Percentiles rank a stretch among this genome's conserved stretches.
Evolutionary conservation across 2,888 invertebrate genomes (phyloP).

Genomic region (Sturmia bella): DNA sequence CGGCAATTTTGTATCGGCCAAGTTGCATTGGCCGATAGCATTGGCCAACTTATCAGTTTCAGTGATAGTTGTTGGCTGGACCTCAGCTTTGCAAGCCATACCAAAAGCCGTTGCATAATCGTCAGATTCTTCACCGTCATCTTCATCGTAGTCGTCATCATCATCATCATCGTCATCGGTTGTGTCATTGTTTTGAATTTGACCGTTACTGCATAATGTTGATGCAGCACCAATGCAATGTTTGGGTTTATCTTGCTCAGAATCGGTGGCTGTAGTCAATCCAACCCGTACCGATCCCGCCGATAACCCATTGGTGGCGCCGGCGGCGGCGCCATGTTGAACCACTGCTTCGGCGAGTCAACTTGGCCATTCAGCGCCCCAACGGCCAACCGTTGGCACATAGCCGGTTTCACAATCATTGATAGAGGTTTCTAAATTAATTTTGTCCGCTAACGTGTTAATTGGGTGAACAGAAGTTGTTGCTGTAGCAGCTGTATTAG

Average conservation of each 20-base stretch:
- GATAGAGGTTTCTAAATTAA: conserved; percentile 81
- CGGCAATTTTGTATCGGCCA: conserved; percentile 61
- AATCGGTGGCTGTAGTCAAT: conserved; percentile 79
- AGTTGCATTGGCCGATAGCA: conserved; percentile 42
- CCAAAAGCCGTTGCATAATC: conserved; percentile 52
- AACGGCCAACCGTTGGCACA: conserved; percentile 92
- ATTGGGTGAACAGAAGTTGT: conserved; percentile 74
- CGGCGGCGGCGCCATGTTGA: conserved; percentile 79
- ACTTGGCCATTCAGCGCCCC: conserved; percentile 98
- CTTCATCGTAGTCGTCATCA: conserved; percentile 69
- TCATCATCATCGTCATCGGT: conserved; percentile 74
- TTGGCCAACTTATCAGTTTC: conserved; percentile 61
- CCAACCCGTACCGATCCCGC: conserved; percentile 80
- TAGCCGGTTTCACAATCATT: conserved; percentile 84
- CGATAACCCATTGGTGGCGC: conserved; percentile 78
- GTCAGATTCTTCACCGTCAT: conserved; percentile 66
- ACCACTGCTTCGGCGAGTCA: conserved; percentile 91
- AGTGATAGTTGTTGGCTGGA: conserved; percentile 54
- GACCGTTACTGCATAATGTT: conserved; percentile 68
- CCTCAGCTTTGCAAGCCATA: conserved; percentile 57
- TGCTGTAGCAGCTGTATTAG: conserved; percentile 72
- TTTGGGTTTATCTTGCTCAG: conserved; percentile 75
- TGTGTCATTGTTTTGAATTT: conserved; percentile 74
- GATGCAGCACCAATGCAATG: conserved; percentile 72
- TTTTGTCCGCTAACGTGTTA: conserved; percentile 80